phyloP scores from a whole-genome alignment of 92 coral and sea anemone species.

The Porites rus region DNA sequence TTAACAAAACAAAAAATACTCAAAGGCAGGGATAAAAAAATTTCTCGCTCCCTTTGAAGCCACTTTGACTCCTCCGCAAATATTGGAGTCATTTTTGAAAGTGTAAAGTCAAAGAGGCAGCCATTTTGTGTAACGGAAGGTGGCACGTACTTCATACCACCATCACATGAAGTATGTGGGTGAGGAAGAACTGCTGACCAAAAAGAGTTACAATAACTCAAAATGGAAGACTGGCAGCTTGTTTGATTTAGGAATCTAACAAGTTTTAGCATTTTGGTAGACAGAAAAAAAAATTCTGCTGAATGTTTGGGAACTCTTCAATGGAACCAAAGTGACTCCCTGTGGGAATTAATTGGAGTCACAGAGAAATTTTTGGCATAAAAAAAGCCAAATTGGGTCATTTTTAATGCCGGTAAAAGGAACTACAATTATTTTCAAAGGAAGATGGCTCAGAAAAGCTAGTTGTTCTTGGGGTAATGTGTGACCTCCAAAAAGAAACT shows the following conservation, averaged over 20 bases:
- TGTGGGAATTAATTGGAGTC: not conserved
- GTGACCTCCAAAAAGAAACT: too few relatives aligned
- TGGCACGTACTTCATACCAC: not conserved
- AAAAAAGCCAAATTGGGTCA: too few relatives aligned
- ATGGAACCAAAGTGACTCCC: not conserved
- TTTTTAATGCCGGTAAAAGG: not conserved
- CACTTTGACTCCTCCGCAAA: not conserved
- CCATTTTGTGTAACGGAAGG: not conserved
- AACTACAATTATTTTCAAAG: too few relatives aligned
- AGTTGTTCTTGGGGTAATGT: too few relatives aligned
- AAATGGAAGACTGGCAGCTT: not conserved
- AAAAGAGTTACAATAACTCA: not conserved
- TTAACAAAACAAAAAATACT: not conserved
- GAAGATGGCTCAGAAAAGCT: too few relatives aligned
- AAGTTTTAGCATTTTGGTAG: not conserved
- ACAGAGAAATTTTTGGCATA: not conserved
- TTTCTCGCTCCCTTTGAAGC: not conserved
- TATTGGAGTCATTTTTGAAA: not conserved
- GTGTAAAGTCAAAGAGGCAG: not conserved
- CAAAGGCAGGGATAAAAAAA: not conserved
- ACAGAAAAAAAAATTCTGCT: conserved; percentile 1
- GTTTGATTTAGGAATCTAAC: not conserved
- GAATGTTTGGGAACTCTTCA: not conserved
- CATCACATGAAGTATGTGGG: not conserved
- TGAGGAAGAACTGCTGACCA: not conserved